Base-by-base conservation (phyloP, 53 echinoderm and acorn worm genomes). In the Mesocentrotus franciscanus region DNA sequence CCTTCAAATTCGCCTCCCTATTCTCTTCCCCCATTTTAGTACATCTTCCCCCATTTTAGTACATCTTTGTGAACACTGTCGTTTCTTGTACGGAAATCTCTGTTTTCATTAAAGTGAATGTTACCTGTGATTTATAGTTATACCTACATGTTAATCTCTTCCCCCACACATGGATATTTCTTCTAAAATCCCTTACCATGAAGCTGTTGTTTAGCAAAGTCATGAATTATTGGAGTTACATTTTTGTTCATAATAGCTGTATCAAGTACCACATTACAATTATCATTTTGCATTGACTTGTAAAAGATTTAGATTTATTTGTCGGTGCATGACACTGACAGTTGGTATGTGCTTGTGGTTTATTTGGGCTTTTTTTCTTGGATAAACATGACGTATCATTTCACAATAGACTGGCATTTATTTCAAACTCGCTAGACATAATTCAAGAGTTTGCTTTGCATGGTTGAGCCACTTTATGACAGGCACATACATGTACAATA, bases 281-380 rank as follows among this genome's bases (percentile, higher is more conserved):
- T 16, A 56, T 24, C 11, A 87, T n/a, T 56, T 56, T 10, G 27
- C 85, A 58, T 26, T 24, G 58, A 13, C 17, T 20, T 20, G 35
- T 13, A 10, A 39, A 87, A n/a, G 12, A 27, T 56, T 29, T 29
- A 87, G 58, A 87, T 87, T 87, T 87, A 84, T 87, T 2, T 58
- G 87, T 13, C n/a, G 26, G 58, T 87, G 58, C 17, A 12, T 87
- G 87, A 87, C 87, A 87, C 58, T 58, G 87, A 58, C 56, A 87
- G 87, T 87, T 87, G 87, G 87, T 87, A 87, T 87, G 87, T 87
- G 87, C 87, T n/a, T 87, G 87, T 87, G 87, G 87, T 87, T 58
- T 85, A n/a, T 57, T 81, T 81, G 18, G 18, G 42, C 81, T 4
- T 81, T 18, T 56, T 85, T 85, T 26, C n/a, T 85, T 18, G 29